phyloP scores from a whole-genome alignment of 1,140 invertebrate species.

The Camponotus vicinus region DNA sequence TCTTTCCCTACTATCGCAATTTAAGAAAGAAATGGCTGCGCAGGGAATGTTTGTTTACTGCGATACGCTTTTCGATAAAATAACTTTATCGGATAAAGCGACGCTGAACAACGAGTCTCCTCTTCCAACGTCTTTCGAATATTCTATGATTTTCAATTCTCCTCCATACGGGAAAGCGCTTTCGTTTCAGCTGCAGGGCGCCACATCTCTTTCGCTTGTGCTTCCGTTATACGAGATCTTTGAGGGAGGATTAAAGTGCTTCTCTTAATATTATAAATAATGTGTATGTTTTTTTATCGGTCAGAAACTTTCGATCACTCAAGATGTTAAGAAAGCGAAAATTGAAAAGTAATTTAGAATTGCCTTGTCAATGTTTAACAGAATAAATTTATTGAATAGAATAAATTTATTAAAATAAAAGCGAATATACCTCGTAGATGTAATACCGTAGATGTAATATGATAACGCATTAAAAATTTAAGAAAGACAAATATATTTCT shows the following conservation, averaged over 20 bases:
- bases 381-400: too few relatives aligned
- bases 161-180: not conserved
- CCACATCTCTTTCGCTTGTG: not conserved
- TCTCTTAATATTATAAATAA: conserved; percentile 51
- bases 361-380: not conserved
- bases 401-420: not conserved
- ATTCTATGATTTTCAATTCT: conserved; percentile 49
- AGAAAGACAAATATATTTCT: too few relatives aligned
- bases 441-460: not conserved
- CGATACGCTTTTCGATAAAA: conserved; percentile 33
- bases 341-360: not conserved
- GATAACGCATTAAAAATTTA: too few relatives aligned
- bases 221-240: conserved; percentile 28
- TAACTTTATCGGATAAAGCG: conserved; percentile 19
- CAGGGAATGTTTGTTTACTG: conserved; percentile 36
- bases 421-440: not conserved
- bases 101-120: conserved; percentile 43
- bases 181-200: conserved; percentile 44
- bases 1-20: conserved; percentile 1
- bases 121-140: conserved; percentile 35
- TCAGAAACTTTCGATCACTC: not conserved
- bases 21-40: conserved; percentile 13
- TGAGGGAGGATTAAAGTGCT: conserved; percentile 47
- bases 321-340: not conserved
- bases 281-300: not conserved